Evolutionary conservation across 2,797 vertebrate genomes (phyloP), one percentile per base, ranked within the genome.

Genomic region (Ceryle rudis): DNA sequence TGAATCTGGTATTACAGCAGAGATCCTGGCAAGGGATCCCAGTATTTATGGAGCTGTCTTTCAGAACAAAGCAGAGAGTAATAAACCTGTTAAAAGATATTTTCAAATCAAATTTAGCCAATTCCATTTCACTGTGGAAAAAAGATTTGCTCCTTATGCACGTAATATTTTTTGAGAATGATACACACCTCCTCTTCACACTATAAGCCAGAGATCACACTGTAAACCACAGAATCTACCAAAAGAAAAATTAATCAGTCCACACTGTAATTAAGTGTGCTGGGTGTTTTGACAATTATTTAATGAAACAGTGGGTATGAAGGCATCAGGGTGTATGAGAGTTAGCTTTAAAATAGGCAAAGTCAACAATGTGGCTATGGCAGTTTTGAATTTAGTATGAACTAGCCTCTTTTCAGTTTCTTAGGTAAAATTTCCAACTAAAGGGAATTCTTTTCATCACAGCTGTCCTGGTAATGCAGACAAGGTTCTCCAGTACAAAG

Each of bases 11-110:
- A 69, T 42, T 54, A 46, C 73, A 39, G 87, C 62, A 61, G 61
- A 92, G 73, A 90, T 47, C 44, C 62, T 86, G 70, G 39, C 19
- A 6, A 71, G 80, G 23, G 47, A 77, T 83, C 64, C n/a, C 44
- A 81, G 42, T 51, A 82, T 85, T 86, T 75, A 73, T 92, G 75
- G 66, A 96, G 49, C 52, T 87, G 83, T 70, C 93, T 74, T 94
- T 94, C 84, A 94, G 77, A 90, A 74, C 57, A 81, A 58, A 85
- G 70, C 37, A 73, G 37, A 81, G 66, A 92, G 52, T 10, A 61
- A 89, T 64, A 87, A 82, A 85, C 39, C 71, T 77, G 51, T 11
- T 54, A 26, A 64, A 64, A 80, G 71, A 35, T 31, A 49, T 39
- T 82, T 91, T 57, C 71, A 92, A n/a, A 91, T 42, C 78, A 87